These are phyloP conservation scores for Glossophaga mutica DNA, from an alignment of 2,797 vertebrate species.

Conservation along the genomic window DNA sequence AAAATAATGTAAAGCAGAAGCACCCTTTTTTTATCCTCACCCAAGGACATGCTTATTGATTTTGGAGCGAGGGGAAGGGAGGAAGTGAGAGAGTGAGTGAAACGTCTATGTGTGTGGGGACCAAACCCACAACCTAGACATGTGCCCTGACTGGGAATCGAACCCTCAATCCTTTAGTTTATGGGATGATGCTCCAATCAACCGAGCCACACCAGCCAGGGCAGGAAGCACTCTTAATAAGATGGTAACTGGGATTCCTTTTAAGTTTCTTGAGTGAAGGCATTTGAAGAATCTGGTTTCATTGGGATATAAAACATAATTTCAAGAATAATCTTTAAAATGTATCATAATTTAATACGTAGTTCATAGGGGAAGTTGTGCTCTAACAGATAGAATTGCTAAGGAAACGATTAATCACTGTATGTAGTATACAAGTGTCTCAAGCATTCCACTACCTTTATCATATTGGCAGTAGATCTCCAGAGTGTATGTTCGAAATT, in stretches of 20 bases:
- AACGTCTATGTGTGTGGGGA: not conserved
- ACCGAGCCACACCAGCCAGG: not conserved
- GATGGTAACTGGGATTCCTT: not conserved
- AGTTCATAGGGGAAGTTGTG: not conserved
- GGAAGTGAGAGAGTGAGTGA: not conserved
- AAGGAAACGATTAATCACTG: not conserved
- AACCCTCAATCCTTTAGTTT: not conserved
- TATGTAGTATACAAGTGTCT: not conserved
- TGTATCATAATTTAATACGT: not conserved
- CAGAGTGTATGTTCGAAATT: not conserved
- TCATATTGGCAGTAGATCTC: not conserved
- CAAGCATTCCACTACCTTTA: not conserved
- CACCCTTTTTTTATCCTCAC: not conserved
- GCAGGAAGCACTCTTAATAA: not conserved
- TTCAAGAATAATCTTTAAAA: conserved; percentile 32
- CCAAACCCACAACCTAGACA: not conserved
- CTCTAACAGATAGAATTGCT: not conserved
- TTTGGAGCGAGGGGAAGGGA: not conserved
- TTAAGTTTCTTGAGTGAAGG: not conserved
- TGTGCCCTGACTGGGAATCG: not conserved
- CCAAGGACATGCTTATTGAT: not conserved
- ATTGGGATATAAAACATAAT: not conserved
- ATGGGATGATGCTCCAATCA: not conserved
- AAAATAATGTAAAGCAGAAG: conserved; percentile 18
- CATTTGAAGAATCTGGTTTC: not conserved